Evolutionary conservation across 1,140 invertebrate species (phyloP), one percentile per base, ranked within the genome.

Genomic region (Wiebesia pumilae): DNA sequence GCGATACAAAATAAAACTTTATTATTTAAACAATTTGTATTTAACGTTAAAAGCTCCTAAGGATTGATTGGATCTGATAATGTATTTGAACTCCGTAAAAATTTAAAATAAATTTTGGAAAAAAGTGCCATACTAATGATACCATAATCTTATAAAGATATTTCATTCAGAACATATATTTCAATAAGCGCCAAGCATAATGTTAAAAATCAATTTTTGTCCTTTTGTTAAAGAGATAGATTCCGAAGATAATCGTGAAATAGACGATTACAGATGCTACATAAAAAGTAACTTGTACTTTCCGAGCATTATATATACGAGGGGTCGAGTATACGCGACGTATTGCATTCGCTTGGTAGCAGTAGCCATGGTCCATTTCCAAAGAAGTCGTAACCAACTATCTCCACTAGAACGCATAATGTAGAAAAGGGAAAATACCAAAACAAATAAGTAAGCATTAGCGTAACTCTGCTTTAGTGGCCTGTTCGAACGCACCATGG

Each of bases 391-490:
- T 93, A 93, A 92, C 84, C 89, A 90, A 90, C 88, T 89, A 91
- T 93, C 91, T 91, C 43, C 65, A 71, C 6, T n/a, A 65, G 75
- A 67, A 85, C 88, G 86, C 85, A 75, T 9, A 14, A 3, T 14
- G 40, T 0, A 51, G 24, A 83, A 87, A 65, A 82, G 54, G 71
- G 80, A 77, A 87, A 71, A 62, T 47, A 83, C 78, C 82, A 73
- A 87, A 87, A 88, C 89, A 90, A 92, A 92, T 93, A 93, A 93
- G 90, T 93, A 91, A 92, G 92, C 90, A 91, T 93, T 93, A 93
- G 89, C 88, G 89, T 92, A 93, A 93, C 90, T 88, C 89, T 91
- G 87, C 88, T 93, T 93, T 93, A 93, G 90, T 84, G 82, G 33
- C 62, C 75, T 38, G 19, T 65, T 87, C 81, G 75, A 87, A 81